Base-by-base conservation (phyloP, 2,113 vertebrate genomes). In the Ochotona curzoniae region DNA sequence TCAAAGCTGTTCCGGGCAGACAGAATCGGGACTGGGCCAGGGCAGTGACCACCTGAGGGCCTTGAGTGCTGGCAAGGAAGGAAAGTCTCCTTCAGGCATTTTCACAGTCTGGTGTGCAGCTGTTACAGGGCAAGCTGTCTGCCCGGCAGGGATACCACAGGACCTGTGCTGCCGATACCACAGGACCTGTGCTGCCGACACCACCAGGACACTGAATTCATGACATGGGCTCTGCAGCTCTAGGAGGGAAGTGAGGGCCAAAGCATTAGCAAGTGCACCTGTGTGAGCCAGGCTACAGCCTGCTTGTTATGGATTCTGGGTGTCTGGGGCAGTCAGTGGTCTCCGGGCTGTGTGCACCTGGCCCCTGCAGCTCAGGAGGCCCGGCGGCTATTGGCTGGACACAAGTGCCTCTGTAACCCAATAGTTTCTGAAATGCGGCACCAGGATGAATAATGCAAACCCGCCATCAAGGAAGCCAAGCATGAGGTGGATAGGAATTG, bases 381-480 rank as follows among this genome's bases (percentile, higher is more conserved):
- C 5, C 18, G 9, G 64, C 11, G 8, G 63, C 38, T 21, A 54
- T 35, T 32, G 11, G 75, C 47, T 57, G 51, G 76, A 89, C 80
- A 15, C 1, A 79, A 95, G 54, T 73, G 89, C 74, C 76, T 60
- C 86, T 85, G 96, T 93, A 96, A 96, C 87, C 70, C 21, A 73
- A 90, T 30, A 83, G 51, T 89, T 82, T 38, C 7, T 26, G 93
- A 92, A 78, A 81, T 8, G 9, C 44, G 60, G 63, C 85, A 26
- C 35, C 35, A 0, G 32, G 28, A 94, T 97, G 32, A 95, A 97
- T 97, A 94, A 97, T 95, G 87, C 17, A 96, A 67, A 61, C 1
- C 1, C 21, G n/a, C 1, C 49, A 26, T 44, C 60, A 20, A 64
- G 71, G 67, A 69, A 57, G n/a, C 14, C 1, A 44, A 44, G 38